A percentile compares a stretch with the other conserved stretches of the same genome.
Evolutionary conservation across 2,888 invertebrate genomes (phyloP).

Genomic region (Cephus pygmeus): DNA sequence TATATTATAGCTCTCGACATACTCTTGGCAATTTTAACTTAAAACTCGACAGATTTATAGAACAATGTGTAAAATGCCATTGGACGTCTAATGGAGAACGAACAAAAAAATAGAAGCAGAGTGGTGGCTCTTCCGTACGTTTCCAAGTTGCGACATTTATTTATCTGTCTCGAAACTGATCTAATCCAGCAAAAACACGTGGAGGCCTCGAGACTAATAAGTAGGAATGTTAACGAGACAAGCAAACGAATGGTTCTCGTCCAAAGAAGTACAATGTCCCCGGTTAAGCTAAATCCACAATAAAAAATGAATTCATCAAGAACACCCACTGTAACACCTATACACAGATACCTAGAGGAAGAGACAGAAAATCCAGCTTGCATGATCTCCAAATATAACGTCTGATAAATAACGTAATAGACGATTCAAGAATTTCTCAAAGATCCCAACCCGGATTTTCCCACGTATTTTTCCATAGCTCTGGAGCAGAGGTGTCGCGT

Average conservation of each 20-base stretch:
- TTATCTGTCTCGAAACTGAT: not conserved
- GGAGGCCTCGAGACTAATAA: not conserved
- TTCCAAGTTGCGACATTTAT: not conserved
- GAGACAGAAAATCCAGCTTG: not conserved
- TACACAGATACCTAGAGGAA: not conserved
- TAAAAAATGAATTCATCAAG: not conserved
- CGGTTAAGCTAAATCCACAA: not conserved
- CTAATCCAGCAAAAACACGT: not conserved
- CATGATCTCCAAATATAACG: not conserved
- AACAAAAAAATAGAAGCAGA: not conserved
- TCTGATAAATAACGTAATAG: not conserved
- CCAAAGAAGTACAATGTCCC: not conserved
- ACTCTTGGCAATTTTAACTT: not conserved
- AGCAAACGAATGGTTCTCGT: not conserved
- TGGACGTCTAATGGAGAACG: not conserved
- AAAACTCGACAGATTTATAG: not conserved
- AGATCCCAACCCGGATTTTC: not conserved
- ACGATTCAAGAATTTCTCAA: not conserved
- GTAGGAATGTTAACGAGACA: not conserved
- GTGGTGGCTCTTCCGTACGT: not conserved
- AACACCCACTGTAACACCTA: not conserved
- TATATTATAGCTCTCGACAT: not conserved
- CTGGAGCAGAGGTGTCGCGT: not conserved
- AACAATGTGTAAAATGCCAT: not conserved
- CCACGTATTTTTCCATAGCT: not conserved